Evolutionary conservation across 2,113 vertebrate species (phyloP).

Genomic region (Calyptommatus sinebrachiatus): DNA sequence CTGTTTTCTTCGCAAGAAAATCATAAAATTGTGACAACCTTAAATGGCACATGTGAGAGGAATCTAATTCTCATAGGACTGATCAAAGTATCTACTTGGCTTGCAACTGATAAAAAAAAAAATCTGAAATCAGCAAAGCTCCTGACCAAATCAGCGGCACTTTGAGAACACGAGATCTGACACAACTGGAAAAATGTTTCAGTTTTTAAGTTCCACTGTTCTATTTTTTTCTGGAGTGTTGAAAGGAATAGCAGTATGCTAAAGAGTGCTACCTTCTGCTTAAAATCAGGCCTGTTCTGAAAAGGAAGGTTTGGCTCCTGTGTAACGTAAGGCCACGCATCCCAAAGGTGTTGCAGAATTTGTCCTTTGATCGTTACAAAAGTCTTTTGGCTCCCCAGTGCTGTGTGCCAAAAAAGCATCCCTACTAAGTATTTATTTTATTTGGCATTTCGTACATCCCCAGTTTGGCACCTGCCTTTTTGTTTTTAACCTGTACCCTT

Average conservation of each 20-base stretch:
- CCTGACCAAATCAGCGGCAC: not conserved
- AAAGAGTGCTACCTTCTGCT: not conserved
- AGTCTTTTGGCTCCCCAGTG: not conserved
- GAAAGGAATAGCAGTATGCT: not conserved
- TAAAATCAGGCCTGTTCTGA: not conserved
- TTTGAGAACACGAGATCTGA: not conserved
- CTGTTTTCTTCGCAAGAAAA: not conserved
- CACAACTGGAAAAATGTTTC: no score
- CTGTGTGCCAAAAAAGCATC: not conserved
- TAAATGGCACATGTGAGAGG: conserved; percentile 9
- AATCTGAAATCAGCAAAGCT: not conserved
- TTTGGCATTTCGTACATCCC: conserved; percentile 32
- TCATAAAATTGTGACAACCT: conserved; percentile 3
- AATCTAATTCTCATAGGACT: not conserved
- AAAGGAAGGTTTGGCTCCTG: not conserved
- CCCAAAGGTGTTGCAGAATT: not conserved
- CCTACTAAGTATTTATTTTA: not conserved
- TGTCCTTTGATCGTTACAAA: rapidly evolving
- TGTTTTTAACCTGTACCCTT: conserved; percentile 24
- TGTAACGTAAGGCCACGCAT: not conserved
- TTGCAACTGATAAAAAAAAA: not conserved
- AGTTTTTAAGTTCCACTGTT: not conserved
- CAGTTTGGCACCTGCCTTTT: not conserved
- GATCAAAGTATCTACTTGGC: not conserved
- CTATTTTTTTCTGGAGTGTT: not conserved